A percentile compares a stretch with the other conserved stretches of the same genome.
Evolutionary conservation across 2,888 invertebrate species (phyloP).

Genomic region (Brachypterus glaber): DNA sequence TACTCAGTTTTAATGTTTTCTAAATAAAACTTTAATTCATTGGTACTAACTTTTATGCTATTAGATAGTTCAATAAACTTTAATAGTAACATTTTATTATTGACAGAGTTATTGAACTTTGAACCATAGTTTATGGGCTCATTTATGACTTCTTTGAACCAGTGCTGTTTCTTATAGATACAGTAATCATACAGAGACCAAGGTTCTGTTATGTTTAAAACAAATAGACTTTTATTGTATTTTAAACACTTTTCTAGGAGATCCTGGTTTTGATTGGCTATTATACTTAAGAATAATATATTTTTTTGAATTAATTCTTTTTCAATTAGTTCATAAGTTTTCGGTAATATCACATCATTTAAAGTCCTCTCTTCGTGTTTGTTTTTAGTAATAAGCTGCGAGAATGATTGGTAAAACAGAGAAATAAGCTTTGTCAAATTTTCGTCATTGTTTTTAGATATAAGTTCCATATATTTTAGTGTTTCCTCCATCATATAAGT

Average conservation of each 20-base stretch:
- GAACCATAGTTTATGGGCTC: constrained; percentile 19
- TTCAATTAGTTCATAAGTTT: constrained; percentile 25
- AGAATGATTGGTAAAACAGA: constrained; percentile 2
- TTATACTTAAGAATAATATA: constrained; percentile 27
- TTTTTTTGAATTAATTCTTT: constrained; percentile 25
- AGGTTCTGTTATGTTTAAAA: constrained; percentile 28
- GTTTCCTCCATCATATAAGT: too few species aligned
- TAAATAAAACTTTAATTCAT: constrained; percentile 19
- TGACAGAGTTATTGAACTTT: constrained; percentile 21
- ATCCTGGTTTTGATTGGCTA: constrained; percentile 26
- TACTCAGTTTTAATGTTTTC: constrained; percentile 15
- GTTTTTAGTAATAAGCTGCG: constrained; percentile 1
- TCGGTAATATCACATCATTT: constrained; percentile 23
- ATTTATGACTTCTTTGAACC: constrained; percentile 32
- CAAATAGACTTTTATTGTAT: constrained; percentile 26
- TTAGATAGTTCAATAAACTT: constrained; percentile 30
- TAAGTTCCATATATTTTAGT: too few species aligned
- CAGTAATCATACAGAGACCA: constrained; percentile 32
- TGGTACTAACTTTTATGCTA: constrained; percentile 19
- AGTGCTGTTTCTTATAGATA: constrained; percentile 32
- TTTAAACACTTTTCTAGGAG: constrained; percentile 24
- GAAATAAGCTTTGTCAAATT: background rate
- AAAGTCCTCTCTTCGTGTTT: constrained; percentile 19
- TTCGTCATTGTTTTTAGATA: background rate
- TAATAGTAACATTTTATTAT: constrained; percentile 25